Evolutionary conservation across 35 echinoderm and acorn worm species (phyloP), one percentile per base, ranked within the genome.

Genomic region (Eucidaris tribuloides): DNA sequence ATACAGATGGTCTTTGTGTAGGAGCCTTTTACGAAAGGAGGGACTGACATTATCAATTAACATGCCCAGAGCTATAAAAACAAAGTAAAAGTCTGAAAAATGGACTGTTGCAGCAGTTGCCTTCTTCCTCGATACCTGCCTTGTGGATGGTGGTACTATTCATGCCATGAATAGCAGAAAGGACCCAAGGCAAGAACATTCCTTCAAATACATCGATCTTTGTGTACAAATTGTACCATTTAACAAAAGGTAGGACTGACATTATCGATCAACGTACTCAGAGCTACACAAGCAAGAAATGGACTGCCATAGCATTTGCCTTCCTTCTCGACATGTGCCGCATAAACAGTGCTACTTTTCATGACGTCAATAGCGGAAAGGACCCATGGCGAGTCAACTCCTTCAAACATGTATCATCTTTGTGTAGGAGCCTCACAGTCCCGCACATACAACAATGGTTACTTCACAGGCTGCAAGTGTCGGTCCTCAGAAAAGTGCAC

Each of bases 201-300:
- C n/a, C n/a, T n/a, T n/a, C n/a, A 23, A 30, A 63, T 25, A 63
- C 60, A 20, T 7, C 20, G n/a, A n/a, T n/a, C n/a, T n/a, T 36
- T 5, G 35, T n/a, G 14, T 72, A 72, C 66, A 72, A 72, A 35
- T 35, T 72, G 9, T 38, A 72, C 35, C 28, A 72, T 72, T 72
- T 72, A 7, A 72, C 66, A 14, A 72, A 72, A 35, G 66, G 66
- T 72, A 36, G 66, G 9, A 72, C 66, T n/a, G 34, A 72, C 35
- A 72, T 72, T 72, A 35, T 38, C 14, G 66, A 72, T 72, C 20
- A 72, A 72, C 18, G 66, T 31, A 36, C 66, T 13, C 66, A 72
- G 33, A 72, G 23, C 23, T 72, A 72, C 34, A 72, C 66, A 11
- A 31, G 66, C 66, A 72, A 72, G 66, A 50, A 50, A 50, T 72